A percentile compares a stretch with the other conserved stretches of the same genome.
Evolutionary conservation across 2,888 invertebrate genomes (phyloP).

Genomic region (Meloe dianella): DNA sequence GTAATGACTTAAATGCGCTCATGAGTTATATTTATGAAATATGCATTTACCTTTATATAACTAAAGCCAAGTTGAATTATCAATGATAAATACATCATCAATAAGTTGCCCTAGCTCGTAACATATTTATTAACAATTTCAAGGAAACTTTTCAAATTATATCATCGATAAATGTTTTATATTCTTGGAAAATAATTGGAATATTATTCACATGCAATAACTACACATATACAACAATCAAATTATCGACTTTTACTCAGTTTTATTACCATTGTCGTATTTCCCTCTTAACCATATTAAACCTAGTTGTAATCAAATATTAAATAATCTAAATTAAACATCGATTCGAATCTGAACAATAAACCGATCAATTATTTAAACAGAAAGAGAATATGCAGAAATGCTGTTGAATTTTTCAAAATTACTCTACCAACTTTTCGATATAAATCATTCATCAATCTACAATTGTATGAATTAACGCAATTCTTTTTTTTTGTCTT

Average conservation of each 20-base stretch:
- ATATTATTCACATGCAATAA: slow-evolving; percentile 35
- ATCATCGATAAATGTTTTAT: slow-evolving; percentile 31
- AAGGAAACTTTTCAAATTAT: slow-evolving; percentile 31
- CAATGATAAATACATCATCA: slow-evolving; percentile 19
- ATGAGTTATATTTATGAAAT: slow-evolving; percentile 33
- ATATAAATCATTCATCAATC: not conserved
- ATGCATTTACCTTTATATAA: slow-evolving; percentile 29
- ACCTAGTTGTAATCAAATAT: slow-evolving; percentile 20
- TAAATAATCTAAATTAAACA: slow-evolving; percentile 23
- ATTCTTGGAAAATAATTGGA: slow-evolving; percentile 25
- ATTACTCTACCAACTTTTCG: not conserved
- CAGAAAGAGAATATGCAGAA: slow-evolving; percentile 7
- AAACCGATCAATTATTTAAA: not conserved
- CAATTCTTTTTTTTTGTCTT: not conserved
- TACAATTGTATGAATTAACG: not conserved
- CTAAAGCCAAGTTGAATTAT: slow-evolving; percentile 17
- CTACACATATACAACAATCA: slow-evolving; percentile 9
- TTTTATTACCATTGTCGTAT: not conserved
- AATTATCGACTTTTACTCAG: slow-evolving; percentile 8
- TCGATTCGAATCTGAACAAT: slow-evolving; percentile 7
- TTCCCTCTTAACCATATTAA: slow-evolving; percentile 10
- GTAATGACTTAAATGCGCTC: slow-evolving; percentile 37
- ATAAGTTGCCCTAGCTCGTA: slow-evolving; percentile 30
- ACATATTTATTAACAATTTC: slow-evolving; percentile 36
- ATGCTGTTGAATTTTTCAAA: slow-evolving; percentile 3